Evolutionary conservation across 1,140 invertebrate genomes (phyloP), one percentile per base, ranked within the genome.

Genomic region (Dysdera silvatica): DNA sequence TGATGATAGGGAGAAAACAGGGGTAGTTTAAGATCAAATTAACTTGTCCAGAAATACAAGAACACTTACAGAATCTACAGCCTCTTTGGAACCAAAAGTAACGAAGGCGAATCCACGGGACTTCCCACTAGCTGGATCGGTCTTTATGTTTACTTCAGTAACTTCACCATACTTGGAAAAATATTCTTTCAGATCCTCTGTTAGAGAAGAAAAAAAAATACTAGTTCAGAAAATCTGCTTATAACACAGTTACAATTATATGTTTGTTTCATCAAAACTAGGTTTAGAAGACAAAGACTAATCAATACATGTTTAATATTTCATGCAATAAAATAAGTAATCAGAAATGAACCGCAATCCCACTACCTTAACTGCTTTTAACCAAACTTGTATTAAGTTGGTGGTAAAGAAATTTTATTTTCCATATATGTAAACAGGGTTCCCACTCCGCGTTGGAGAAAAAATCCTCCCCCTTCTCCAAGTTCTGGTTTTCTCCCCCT

Each of bases 31-130:
- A n/a, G n/a, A n/a, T n/a, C n/a, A n/a, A n/a, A n/a, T n/a, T n/a
- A n/a, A n/a, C n/a, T n/a, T n/a, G n/a, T n/a, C n/a, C n/a, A n/a
- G n/a, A n/a, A n/a, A 32, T 32, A 61, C 18, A 57, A 53, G 14
- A 47, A 48, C 33, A 65, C 65, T 67, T 75, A 94, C 91, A 80
- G 93, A 91, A 68, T 96, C 91, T 59, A 96, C 85, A 47, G 89
- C 85, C 71, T 91, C 88, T 59, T 88, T 84, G 61, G 83, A 82
- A 67, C 88, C 87, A 76, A 95, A 98, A 24, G 95, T 91, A 71
- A 97, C 93, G 75, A 97, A 97, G 41, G 91, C 91, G 74, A 96
- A 95, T 43, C 91, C 91, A 77, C 92, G 80, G 23, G 89, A 92
- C 70, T 90, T 80, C 54, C 90, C 90, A 31, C 89, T 93, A 71